phyloP scores from a whole-genome alignment of 2,113 vertebrate genomes.

The Bos indicus region DNA sequence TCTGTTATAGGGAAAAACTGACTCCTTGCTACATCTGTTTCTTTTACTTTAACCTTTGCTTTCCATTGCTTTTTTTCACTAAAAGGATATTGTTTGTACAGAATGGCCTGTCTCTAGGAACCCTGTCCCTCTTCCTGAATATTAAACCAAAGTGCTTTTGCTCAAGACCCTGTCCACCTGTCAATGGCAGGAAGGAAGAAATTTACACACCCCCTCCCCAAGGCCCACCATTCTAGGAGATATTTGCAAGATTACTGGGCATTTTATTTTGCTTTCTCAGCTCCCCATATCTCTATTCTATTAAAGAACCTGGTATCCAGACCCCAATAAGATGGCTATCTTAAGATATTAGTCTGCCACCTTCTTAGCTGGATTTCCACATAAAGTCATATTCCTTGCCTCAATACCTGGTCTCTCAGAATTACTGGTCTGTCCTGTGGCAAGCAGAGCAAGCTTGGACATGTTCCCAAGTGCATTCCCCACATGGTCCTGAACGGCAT shows the following conservation, averaged over 20 bases:
- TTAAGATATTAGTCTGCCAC: background rate
- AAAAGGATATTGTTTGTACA: background rate
- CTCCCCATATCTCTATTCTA: background rate
- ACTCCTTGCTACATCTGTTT: background rate
- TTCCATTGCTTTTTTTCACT: background rate
- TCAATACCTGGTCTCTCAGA: background rate
- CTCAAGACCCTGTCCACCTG: background rate
- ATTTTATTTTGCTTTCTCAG: background rate
- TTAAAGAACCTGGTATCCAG: background rate
- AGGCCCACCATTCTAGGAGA: background rate
- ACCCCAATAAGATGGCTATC: background rate
- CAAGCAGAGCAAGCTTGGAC: background rate
- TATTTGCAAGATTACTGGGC: background rate
- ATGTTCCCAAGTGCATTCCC: background rate
- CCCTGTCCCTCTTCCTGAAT: background rate
- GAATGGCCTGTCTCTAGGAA: background rate
- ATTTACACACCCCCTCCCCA: background rate
- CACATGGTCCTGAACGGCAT: fast-evolving
- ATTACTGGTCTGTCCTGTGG: background rate
- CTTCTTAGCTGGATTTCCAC: background rate
- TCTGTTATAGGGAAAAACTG: background rate
- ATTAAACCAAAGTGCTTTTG: background rate
- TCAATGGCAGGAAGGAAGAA: background rate
- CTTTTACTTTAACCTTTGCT: background rate
- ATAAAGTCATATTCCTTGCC: background rate